Percentiles rank a stretch among this genome's conserved stretches.
These are phyloP conservation scores for Lepidocolaptes lacrymiger DNA, from an alignment of 2,797 vertebrate species.

Conservation along the genomic window DNA sequence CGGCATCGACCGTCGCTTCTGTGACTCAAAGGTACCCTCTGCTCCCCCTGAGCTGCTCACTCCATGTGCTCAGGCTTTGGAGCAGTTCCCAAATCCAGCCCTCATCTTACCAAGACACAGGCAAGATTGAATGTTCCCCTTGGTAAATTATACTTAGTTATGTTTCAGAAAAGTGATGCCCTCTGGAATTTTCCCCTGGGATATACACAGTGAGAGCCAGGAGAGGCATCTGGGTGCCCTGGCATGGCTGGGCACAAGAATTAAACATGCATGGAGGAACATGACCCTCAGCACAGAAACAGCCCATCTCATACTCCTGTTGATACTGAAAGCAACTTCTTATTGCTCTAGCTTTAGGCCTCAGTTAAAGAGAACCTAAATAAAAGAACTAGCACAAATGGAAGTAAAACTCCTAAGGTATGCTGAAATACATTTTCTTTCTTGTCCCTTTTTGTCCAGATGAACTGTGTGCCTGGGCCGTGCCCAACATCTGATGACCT, in stretches of 20 bases:
- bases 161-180: rapidly evolving
- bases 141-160: background rate
- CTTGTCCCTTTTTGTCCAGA: constrained; percentile 14
- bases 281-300: background rate
- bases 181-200: background rate
- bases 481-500: constrained; percentile 94
- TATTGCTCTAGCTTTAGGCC: background rate
- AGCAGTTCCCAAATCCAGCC: background rate
- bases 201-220: background rate
- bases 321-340: background rate
- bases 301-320: background rate
- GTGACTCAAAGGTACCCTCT: constrained; percentile 88
- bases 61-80: background rate
- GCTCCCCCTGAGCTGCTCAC: rapidly evolving
- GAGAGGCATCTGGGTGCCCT: background rate
- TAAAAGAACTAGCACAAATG: background rate
- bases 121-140: background rate
- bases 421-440: rapidly evolving
- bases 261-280: background rate
- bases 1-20: constrained; percentile 91
- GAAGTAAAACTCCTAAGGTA: background rate
- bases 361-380: background rate
- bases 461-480: constrained; percentile 85
- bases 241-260: background rate
- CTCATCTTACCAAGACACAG: background rate